Percentiles rank a stretch among this genome's conserved stretches.
Conservation (phyloP, 1,140 invertebrate genomes). For the Anadara kagoshimensis region DNA sequence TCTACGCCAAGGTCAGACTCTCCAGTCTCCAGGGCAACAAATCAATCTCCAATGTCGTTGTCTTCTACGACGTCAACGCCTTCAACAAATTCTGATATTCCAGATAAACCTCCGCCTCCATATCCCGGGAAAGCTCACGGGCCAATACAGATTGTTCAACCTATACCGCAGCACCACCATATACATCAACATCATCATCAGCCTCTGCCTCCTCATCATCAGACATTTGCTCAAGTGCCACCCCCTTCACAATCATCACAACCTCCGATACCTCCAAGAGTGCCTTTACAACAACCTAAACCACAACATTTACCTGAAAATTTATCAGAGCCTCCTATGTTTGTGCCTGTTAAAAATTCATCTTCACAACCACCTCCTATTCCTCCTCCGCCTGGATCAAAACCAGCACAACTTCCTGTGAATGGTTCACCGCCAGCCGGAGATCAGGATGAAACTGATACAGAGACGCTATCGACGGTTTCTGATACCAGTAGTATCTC, state of each 20-base stretch:
- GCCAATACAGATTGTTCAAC: conserved; percentile 43
- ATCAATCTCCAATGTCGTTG: conserved; percentile 70
- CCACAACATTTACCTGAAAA: conserved; percentile 4
- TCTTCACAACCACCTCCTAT: conserved; percentile 64
- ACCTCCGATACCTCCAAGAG: conserved; percentile 62
- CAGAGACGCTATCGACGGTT: conserved; percentile 58
- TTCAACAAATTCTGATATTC: conserved; percentile 70
- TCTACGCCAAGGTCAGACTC: conserved; percentile 70
- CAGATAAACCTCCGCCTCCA: conserved; percentile 70
- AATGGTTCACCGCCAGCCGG: conserved; percentile 22
- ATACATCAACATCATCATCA: conserved; percentile 11
- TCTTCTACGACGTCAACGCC: conserved; percentile 67
- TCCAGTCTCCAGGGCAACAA: conserved; percentile 64
- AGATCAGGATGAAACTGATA: conserved; percentile 61
- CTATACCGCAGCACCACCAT: conserved; percentile 42
- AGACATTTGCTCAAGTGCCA: background rate
- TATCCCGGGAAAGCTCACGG: conserved; percentile 58
- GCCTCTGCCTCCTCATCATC: conserved; percentile 5
- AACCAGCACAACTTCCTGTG: conserved; percentile 2
- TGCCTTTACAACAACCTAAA: conserved; percentile 40
- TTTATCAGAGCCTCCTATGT: conserved; percentile 14
- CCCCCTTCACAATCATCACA: conserved; percentile 27
- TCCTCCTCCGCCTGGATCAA: conserved; percentile 54
- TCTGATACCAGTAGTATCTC: conserved; percentile 47
- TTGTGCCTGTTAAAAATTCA: conserved; percentile 21